Conservation (phyloP, 1,140 invertebrate species). For the Archivesica marissinica region DNA sequence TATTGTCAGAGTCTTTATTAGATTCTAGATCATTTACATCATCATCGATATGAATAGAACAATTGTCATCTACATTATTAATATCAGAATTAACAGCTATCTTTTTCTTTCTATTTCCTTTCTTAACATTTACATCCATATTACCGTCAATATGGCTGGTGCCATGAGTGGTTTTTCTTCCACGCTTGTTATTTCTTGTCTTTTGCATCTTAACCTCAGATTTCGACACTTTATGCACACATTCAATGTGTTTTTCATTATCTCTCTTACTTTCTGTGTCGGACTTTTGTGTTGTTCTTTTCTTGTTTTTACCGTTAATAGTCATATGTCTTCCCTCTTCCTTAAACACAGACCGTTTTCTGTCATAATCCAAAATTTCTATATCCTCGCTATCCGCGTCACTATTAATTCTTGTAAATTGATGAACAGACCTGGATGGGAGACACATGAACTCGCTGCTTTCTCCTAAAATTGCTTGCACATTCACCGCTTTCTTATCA, state of each 20-base stretch:
- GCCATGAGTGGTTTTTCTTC: conserved; percentile 12
- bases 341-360: neutral
- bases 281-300: neutral
- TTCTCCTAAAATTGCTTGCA: neutral
- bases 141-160: neutral
- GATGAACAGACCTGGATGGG: neutral
- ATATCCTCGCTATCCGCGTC: neutral
- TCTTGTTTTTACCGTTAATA: neutral
- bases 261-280: conserved; percentile 15
- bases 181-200: neutral
- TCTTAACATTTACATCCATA: neutral
- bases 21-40: neutral
- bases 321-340: neutral
- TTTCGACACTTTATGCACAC: neutral
- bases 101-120: neutral
- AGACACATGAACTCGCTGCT: conserved; percentile 1
- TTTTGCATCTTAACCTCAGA: neutral
- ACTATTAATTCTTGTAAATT: neutral
- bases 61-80: neutral
- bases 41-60: neutral
- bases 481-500: neutral
- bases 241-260: neutral
- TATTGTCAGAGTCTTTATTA: neutral
- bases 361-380: neutral
- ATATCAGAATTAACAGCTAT: neutral